Evolutionary conservation across 2,888 invertebrate species (phyloP), one percentile per base, ranked within the genome.

Genomic region (Eupeodes luniger): DNA sequence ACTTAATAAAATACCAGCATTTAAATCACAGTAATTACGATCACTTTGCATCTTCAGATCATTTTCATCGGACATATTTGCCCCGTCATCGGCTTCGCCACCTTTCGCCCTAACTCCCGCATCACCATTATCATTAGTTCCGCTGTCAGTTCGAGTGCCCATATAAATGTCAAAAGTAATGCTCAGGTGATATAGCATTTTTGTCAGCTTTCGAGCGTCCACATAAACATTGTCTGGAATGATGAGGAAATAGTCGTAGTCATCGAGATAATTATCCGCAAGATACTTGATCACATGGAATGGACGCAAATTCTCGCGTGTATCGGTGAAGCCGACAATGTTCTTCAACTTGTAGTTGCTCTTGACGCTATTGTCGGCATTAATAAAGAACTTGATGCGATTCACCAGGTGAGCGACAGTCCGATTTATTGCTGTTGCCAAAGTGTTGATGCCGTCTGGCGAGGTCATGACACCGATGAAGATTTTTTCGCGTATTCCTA

Each of bases 201-300:
- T 95, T 40, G 95, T 94, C 67, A 99, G 94, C 76, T 95, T 95
- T 64, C 97, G 95, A 0, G 96, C 97, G 93, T 98, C 97, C 74
- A 99, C 95, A 92, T 97, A 99, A 1, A 96, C 96, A 9, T 95
- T 95, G 93, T 99, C 99, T 61, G 97, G 96, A 66, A 97, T 95
- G 70, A 99, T 94, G 92, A 98, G 97, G 94, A 98, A 99, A 94
- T 97, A 99, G 93, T 99, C 98, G 93, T 97, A 99, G 91, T 97
- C 97, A 91, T 98, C 96, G 51, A 97, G 94, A 94, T 97, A 98
- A 92, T 98, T 98, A 91, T 98, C 98, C 0, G 96, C 96, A 12
- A 99, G 96, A 92, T 98, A 98, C 92, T 98, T 98, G 62, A 99
- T 94, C 27, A 97, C 96, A 92, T 98, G 98, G 93, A 98, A 97